phyloP scores from a whole-genome alignment of 2,888 invertebrate genomes.

The Cephus spinipes region DNA sequence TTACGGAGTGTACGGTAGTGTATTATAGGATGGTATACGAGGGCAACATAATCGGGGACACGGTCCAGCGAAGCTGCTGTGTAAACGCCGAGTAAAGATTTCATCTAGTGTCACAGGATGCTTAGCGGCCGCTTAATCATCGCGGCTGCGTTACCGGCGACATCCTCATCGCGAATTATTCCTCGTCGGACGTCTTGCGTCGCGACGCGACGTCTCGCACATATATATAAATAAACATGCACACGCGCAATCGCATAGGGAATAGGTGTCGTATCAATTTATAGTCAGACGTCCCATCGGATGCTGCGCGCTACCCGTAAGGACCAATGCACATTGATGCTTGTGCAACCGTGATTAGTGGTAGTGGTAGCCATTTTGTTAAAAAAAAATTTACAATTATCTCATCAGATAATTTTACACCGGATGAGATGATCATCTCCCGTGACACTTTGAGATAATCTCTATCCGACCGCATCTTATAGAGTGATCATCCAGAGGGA shows the following conservation, averaged over 20 bases:
- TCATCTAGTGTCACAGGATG: neutral
- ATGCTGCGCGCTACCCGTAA: neutral
- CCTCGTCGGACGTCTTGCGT: neutral
- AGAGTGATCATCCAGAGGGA: neutral
- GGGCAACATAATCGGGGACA: constrained; percentile 3
- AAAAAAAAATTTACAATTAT: neutral
- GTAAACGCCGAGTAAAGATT: constrained; percentile 5
- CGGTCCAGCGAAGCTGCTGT: neutral
- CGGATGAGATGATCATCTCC: neutral
- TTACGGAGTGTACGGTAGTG: neutral
- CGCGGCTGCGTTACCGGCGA: neutral
- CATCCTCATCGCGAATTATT: neutral
- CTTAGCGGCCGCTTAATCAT: constrained; percentile 2
- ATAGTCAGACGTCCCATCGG: neutral
- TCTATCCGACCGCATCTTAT: neutral
- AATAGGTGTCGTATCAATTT: neutral
- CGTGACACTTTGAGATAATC: neutral
- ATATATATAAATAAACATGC: neutral
- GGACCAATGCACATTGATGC: neutral
- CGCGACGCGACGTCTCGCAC: neutral
- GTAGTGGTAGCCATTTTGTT: neutral
- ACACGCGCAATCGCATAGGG: neutral
- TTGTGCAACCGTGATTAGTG: neutral
- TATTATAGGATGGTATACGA: neutral
- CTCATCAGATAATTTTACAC: neutral